Evolutionary conservation across 2,113 vertebrate genomes (phyloP), one percentile per base, ranked within the genome.

Genomic region (Phrynosoma blainvillii): DNA sequence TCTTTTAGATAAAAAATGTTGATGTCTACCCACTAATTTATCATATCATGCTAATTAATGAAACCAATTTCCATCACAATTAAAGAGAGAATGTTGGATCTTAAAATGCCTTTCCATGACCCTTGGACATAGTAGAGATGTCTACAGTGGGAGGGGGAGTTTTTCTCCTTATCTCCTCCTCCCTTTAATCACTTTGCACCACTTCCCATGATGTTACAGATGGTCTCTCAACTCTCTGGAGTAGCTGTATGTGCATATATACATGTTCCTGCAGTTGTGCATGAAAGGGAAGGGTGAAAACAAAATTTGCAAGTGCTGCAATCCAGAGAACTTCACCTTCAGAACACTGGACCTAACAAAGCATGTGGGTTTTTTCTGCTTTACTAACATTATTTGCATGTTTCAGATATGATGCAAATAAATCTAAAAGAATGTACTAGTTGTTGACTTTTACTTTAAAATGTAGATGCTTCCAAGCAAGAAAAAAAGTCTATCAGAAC

Each of bases 371-470:
- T 66, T 62, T 81, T 40, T 81, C 5, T 40, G 32, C 65, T 79
- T n/a, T 11, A 27, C 40, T 56, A 56, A 54, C n/a, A 36, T 36
- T 40, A 56, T 20, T 32, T 68, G 21, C 16, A 82, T 47, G 9
- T 47, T 6, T 30, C 86, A 89, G 87, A 91, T 87, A 59, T 54
- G 79, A 52, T 62, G 7, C 0, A 13, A 89, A 30, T 80, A 52
- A 89, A 74, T 40, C 4, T 62, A 52, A 2, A 27, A 84, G 83
- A 10, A 75, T 92, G 80, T 81, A 90, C 91, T 82, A 87, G 84
- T 20, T 66, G 65, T 18, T 71, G 66, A 18, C 23, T 73, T 42
- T 42, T 73, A 59, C 25, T 89, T 76, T 59, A 89, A 90, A 71
- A 84, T 25, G 87, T 85, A 88, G 88, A 73, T 2, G 78, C 14